Percentiles rank a stretch among this genome's conserved stretches.
Evolutionary conservation across 2,797 vertebrate species (phyloP).

Genomic region (Siniperca obscura): DNA sequence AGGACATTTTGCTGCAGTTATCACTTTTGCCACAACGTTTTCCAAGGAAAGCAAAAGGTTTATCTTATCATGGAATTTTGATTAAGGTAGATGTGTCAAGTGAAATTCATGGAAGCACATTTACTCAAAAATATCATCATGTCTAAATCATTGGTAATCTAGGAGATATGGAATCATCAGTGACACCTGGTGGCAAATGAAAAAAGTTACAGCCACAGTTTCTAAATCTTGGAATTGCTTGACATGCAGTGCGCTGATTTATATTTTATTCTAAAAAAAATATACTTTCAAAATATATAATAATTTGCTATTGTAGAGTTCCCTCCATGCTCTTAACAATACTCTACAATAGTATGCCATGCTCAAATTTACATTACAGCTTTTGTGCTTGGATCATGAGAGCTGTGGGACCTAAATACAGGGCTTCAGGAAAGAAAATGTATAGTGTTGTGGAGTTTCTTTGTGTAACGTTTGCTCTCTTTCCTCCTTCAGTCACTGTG

Average conservation of each 20-base stretch:
- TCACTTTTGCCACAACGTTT: neutral
- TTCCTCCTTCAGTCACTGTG: conserved; percentile 76
- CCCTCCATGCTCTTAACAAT: neutral
- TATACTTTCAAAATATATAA: neutral
- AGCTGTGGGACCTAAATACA: neutral
- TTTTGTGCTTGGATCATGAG: neutral
- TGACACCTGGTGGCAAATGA: conserved; percentile 74
- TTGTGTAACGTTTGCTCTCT: conserved; percentile 23
- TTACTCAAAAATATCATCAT: neutral
- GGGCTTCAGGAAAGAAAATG: neutral
- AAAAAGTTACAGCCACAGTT: neutral
- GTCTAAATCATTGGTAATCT: neutral
- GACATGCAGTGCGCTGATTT: neutral
- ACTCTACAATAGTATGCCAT: neutral
- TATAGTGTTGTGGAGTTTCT: neutral
- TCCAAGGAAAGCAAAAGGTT: neutral
- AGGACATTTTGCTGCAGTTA: neutral
- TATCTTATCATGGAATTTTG: neutral
- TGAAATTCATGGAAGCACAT: conserved; percentile 20
- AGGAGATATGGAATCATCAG: conserved; percentile 15
- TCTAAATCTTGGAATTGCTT: neutral
- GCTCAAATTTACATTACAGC: neutral
- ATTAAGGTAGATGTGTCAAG: neutral
- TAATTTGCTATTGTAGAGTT: neutral
- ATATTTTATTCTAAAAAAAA: neutral